phyloP scores from a whole-genome alignment of 2,113 vertebrate genomes.

The Poecile atricapillus region DNA sequence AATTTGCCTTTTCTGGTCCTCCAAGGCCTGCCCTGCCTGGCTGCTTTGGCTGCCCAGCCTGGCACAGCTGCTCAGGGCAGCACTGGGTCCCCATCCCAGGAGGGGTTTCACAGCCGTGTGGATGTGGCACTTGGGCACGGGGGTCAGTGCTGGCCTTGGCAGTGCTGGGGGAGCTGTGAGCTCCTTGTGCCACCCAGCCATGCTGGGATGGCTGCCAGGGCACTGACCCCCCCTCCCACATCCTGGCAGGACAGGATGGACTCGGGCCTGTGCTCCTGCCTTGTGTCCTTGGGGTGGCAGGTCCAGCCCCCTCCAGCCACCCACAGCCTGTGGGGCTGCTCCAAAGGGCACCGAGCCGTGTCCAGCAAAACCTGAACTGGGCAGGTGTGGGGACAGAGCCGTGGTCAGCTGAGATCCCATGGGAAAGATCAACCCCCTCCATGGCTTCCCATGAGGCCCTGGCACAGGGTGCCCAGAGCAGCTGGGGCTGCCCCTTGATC shows the following conservation, averaged over 20 bases:
- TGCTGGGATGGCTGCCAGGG: rapidly evolving
- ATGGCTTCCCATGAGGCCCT: neutral
- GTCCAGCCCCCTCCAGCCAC: rapidly evolving
- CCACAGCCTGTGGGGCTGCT: rapidly evolving
- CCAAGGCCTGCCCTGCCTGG: neutral
- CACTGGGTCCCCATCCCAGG: neutral
- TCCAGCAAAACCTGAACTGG: neutral
- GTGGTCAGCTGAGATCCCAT: rapidly evolving
- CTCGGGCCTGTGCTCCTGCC: rapidly evolving
- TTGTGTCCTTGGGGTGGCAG: rapidly evolving
- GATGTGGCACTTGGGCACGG: neutral
- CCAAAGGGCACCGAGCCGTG: neutral
- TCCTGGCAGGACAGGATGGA: neutral
- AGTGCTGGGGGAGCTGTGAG: neutral
- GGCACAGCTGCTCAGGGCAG: neutral
- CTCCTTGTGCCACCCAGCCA: rapidly evolving
- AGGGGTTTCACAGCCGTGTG: neutral
- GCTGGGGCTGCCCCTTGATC: neutral
- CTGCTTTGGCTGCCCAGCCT: neutral
- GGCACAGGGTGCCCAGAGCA: neutral
- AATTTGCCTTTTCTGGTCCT: neutral
- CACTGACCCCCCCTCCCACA: neutral
- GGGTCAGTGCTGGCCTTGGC: neutral
- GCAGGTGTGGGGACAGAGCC: rapidly evolving
- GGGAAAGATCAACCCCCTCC: neutral